phyloP scores from a whole-genome alignment of 2,797 vertebrate species.

The Choloepus didactylus region DNA sequence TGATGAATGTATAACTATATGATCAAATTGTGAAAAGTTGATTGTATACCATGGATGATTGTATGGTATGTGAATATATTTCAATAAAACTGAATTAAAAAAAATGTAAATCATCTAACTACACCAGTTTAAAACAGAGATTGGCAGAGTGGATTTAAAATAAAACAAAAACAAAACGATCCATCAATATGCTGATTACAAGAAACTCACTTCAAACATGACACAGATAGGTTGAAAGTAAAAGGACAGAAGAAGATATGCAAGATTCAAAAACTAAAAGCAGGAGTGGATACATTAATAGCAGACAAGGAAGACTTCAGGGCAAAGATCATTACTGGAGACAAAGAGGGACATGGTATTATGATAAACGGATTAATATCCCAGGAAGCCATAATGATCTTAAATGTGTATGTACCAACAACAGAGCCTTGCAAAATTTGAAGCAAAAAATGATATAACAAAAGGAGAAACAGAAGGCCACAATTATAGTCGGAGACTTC shows the following conservation, averaged over 20 bases:
- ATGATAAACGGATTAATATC: neutral
- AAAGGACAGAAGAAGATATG: neutral
- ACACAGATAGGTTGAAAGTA: neutral
- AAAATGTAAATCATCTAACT: neutral
- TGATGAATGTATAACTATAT: too few relatives aligned
- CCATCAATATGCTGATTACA: neutral
- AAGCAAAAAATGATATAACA: neutral
- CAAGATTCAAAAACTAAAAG: neutral
- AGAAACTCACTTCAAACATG: slow-evolving; percentile 6
- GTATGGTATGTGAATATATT: too few relatives aligned
- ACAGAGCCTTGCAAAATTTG: neutral
- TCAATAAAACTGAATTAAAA: too few relatives aligned
- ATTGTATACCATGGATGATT: too few relatives aligned
- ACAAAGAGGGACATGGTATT: neutral
- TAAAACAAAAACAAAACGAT: neutral
- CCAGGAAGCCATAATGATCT: neutral
- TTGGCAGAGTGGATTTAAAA: neutral
- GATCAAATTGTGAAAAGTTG: too few relatives aligned
- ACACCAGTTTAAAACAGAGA: neutral
- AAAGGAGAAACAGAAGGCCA: neutral
- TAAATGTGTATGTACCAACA: neutral
- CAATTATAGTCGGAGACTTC: neutral
- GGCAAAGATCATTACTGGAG: neutral
- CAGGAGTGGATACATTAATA: neutral
- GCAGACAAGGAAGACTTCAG: neutral